Evolutionary conservation across 2,797 vertebrate genomes (phyloP).

Genomic region (Tragopan temminckii): DNA sequence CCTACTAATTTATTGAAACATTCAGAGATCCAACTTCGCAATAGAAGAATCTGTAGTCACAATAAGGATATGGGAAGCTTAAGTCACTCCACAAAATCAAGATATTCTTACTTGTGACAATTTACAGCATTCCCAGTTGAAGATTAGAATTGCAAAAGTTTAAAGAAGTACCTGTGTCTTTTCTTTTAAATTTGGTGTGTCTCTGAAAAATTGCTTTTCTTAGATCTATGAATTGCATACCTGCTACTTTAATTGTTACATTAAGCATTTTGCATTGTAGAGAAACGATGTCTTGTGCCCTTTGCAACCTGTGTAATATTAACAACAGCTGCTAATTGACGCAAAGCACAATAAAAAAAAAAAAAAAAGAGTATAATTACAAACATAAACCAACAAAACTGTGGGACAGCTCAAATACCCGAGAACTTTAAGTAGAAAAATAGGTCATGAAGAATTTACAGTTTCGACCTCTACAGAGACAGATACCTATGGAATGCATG

Average conservation of each 20-base stretch:
- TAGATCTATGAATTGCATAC: neutral
- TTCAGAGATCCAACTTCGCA: neutral
- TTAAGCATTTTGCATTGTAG: slow-evolving; percentile 17
- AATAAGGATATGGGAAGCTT: neutral
- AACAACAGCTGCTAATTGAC: neutral
- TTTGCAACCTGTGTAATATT: neutral
- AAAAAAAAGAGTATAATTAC: neutral
- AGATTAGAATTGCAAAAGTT: neutral
- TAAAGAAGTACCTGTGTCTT: rapidly evolving
- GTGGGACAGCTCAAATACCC: neutral
- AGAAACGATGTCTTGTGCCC: neutral
- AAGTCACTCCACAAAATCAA: neutral
- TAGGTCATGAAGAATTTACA: neutral
- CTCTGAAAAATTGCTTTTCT: slow-evolving; percentile 4
- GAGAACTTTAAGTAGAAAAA: neutral
- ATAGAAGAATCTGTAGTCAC: neutral
- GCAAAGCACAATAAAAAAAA: neutral
- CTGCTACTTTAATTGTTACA: neutral
- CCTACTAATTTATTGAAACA: neutral
- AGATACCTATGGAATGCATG: neutral
- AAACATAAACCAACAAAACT: neutral
- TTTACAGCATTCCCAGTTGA: neutral
- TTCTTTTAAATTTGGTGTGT: neutral
- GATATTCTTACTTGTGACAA: neutral
- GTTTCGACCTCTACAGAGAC: neutral